Evolutionary conservation across 1,140 invertebrate genomes (phyloP), one percentile per base, ranked within the genome.

Genomic region (Procambarus clarkii): DNA sequence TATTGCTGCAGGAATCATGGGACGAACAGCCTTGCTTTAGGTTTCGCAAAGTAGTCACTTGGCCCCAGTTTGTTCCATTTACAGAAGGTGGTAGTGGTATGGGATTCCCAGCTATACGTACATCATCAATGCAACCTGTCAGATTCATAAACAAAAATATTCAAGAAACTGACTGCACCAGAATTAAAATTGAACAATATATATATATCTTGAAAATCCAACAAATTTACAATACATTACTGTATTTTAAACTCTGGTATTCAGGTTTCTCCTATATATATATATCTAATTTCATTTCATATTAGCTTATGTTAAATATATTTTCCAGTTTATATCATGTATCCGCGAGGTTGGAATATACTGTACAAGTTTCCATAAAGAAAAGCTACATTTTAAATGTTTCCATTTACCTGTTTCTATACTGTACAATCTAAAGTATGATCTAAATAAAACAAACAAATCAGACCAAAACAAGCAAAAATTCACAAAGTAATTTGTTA

Each of bases 101-200:
- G n/a, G 58, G 54, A 54, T 79, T 76, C 15, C 83, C 82, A 11
- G 82, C 85, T 44, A 91, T 60, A 24, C 89, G 82, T 18, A 91
- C 13, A 54, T 91, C 89, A 24, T 85, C 89, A 21, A 91, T 46
- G 50, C 89, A 91, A 9, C 82, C 89, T 91, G 76, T 11, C 9
- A 60, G 24, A 45, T 45, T 3, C 9, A 60, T 9, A 45, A 11
- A n/a, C 45, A 60, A 69, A 24, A 9, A 8, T 2, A 13, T 44
- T 21, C 44, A 64, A 58, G 54, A 58, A 58, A 9, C 13, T 58
- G 71, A 8, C 71, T 13, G 21, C 8, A 76, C 71, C 21, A 24
- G 7, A n/a, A 15, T 7, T 24, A 78, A 13, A 45, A 24, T 34
- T 44, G 34, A 2, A 7, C 5, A 45, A 5, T 7, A 34, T 7